Evolutionary conservation across 2,113 vertebrate genomes (phyloP), one percentile per base, ranked within the genome.

Genomic region (Aptenodytes patagonicus): DNA sequence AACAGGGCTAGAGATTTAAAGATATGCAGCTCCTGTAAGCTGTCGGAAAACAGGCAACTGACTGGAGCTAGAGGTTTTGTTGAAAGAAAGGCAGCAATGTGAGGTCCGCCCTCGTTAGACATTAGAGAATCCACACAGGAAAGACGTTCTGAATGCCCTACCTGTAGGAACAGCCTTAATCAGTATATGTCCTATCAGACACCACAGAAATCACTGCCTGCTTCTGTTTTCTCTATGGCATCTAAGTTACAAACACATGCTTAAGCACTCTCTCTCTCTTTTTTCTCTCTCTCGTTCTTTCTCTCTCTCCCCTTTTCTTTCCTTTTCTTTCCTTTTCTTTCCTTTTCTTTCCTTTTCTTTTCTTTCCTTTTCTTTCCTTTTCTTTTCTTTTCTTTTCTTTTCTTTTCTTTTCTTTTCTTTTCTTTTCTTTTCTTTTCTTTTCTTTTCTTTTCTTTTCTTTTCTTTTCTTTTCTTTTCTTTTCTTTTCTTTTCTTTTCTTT

Each of bases 331-430:
- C 16, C 7, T 17, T 9, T 5, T 10, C 6, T 10, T 4, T 24
- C 14, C 6, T 11, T 2, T 1, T 3, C 11, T 16, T 42, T 17
- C 7, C 4, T 4, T 7, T 11, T 2, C 3, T 2, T 24, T 26
- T 4, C 9, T 7, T 13, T 6, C 16, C 32, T 8, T 7, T 18
- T 5, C 8, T 6, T 24, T 17, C 6, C 9, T 2, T 1, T 4
- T 10, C 13, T 42, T 17, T 9, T 5, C 3, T 7, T 11, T 2
- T 4, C 2, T 24, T 26, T 5, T 7, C 5, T 13, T 4, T 21
- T 32, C 4, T 18, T 14, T 2, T 11, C 5, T 18, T 19, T 5
- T 21, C 5, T 13, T 5, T 11, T 3, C 40, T 40, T 40, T 12
- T 13, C 40, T 40, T 8, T 12, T 21, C 5, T 5, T 11, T 25